Evolutionary conservation across 2,888 invertebrate species (phyloP).

Genomic region (Papilio gigon): DNA sequence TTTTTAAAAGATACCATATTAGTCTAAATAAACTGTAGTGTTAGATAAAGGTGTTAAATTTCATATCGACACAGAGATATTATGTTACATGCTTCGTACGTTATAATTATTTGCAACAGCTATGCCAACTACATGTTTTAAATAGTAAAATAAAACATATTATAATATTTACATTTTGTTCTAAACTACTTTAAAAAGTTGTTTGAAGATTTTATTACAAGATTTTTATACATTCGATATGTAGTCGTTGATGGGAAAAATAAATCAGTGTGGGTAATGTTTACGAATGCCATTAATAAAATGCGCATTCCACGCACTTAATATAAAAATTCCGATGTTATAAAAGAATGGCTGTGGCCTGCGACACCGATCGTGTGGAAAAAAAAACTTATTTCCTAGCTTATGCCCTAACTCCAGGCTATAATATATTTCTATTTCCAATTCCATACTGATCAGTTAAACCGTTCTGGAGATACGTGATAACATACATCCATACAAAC

Average conservation of each 20-base stretch:
- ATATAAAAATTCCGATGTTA: too few species aligned
- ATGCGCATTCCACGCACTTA: conserved; percentile 13
- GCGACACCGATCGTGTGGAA: too few species aligned
- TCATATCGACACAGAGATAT: not conserved
- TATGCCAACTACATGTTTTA: not conserved
- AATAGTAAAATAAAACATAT: not conserved
- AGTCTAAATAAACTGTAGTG: not conserved
- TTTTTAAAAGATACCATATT: too few species aligned
- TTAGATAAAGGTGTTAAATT: not conserved
- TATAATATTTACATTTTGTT: not conserved
- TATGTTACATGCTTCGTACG: not conserved
- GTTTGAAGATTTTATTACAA: conserved; percentile 21
- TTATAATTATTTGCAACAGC: not conserved
- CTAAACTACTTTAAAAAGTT: not conserved
- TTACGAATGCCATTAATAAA: conserved; percentile 34
- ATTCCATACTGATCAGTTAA: too few species aligned
- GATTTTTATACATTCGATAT: not conserved
- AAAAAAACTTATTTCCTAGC: too few species aligned
- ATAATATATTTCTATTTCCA: too few species aligned
- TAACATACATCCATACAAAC: too few species aligned
- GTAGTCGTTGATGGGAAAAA: conserved; percentile 4
- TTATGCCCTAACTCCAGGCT: too few species aligned
- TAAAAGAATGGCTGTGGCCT: too few species aligned
- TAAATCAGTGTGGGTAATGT: conserved; percentile 30
- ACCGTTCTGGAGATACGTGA: too few species aligned